A percentile compares a stretch with the other conserved stretches of the same genome.
These are phyloP conservation scores for Python bivittatus DNA, from an alignment of 2,113 vertebrate genomes.

Conservation along the genomic window DNA sequence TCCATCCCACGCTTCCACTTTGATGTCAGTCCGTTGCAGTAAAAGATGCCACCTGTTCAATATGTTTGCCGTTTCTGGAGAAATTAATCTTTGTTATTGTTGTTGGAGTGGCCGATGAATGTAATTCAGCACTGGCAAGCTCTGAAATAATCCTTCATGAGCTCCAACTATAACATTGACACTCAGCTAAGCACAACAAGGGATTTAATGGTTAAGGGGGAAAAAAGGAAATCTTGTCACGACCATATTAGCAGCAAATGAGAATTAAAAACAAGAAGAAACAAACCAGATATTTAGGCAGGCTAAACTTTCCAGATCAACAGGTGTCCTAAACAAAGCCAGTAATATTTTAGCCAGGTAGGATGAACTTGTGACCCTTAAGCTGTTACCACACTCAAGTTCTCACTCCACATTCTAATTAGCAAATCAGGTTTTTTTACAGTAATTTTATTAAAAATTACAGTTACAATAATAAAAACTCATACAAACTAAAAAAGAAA, in stretches of 20 bases:
- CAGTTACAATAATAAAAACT: background rate
- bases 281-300: background rate
- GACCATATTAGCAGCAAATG: background rate
- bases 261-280: background rate
- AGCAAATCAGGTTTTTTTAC: background rate
- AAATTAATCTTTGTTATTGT: background rate
- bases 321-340: background rate
- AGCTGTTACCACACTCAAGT: background rate
- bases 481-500: background rate
- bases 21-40: background rate
- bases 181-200: background rate
- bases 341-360: background rate
- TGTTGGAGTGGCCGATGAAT: background rate
- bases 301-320: background rate
- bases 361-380: background rate
- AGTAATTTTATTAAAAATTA: background rate
- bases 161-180: background rate
- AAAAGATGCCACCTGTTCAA: background rate
- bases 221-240: background rate
- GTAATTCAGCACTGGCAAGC: background rate
- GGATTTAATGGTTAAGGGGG: background rate
- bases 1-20: background rate
- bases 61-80: background rate
- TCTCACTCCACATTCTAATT: background rate
- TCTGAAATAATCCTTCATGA: background rate